Evolutionary conservation across 1,140 invertebrate species (phyloP).

Genomic region (Penaeus chinensis): DNA sequence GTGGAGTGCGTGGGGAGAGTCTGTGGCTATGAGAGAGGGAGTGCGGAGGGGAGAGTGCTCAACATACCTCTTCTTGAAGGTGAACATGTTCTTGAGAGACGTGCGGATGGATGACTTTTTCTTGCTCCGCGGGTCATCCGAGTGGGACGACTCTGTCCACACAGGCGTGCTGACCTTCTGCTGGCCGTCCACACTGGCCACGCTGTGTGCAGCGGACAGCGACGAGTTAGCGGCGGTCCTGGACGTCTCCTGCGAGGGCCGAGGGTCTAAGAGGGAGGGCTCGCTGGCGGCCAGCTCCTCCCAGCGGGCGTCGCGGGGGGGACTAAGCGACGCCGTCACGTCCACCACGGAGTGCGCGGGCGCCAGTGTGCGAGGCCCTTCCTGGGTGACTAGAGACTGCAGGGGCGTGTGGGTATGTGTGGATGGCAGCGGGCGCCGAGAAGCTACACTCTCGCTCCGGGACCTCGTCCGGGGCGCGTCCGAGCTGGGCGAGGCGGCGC

Average conservation of each 20-base stretch:
- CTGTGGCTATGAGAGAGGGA: not conserved
- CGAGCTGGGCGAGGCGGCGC: conserved; percentile 1
- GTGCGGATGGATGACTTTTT: conserved; percentile 65
- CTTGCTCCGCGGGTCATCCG: conserved; percentile 61
- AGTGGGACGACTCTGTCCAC: conserved; percentile 34
- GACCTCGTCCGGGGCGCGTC: conserved; percentile 30
- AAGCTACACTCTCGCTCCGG: conserved; percentile 47
- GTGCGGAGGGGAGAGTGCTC: not conserved
- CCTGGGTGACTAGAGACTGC: conserved; percentile 32
- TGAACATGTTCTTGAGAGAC: conserved; percentile 66
- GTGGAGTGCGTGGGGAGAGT: not conserved
- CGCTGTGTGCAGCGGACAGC: conserved; percentile 32
- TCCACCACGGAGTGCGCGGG: conserved; percentile 57
- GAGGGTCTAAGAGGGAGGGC: conserved; percentile 48
- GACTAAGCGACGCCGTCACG: conserved; percentile 32
- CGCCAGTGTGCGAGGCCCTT: conserved; percentile 30
- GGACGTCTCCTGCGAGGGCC: conserved; percentile 29
- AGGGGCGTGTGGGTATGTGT: conserved; percentile 17
- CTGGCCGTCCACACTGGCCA: conserved; percentile 10
- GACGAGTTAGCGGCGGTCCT: not conserved
- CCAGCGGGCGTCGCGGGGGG: conserved; percentile 27
- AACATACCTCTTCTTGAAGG: conserved; percentile 67
- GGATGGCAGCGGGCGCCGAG: conserved; percentile 30
- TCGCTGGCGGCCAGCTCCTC: conserved; percentile 57
- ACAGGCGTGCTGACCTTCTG: not conserved